Percentiles rank a stretch among this genome's conserved stretches.
Conservation (phyloP, 2,888 invertebrate genomes). For the Platycheirus albimanus region DNA sequence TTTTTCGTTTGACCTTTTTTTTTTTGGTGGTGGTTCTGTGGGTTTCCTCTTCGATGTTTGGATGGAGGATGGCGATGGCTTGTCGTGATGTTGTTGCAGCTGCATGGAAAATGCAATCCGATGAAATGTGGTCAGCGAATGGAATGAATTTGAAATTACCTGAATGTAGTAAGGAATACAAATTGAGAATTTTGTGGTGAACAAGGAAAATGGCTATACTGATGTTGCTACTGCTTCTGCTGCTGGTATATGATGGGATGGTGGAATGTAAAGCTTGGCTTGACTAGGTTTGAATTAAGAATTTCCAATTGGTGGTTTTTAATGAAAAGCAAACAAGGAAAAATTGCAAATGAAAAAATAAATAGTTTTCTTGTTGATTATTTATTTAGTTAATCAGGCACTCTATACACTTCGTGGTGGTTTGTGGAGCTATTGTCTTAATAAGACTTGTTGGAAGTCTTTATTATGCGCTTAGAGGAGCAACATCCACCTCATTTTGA, state of each 20-base stretch:
- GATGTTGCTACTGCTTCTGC: neutral
- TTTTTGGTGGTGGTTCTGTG: conserved; percentile 15
- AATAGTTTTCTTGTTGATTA: conserved; percentile 39
- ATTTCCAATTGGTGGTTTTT: conserved; percentile 65
- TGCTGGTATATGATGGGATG: conserved; percentile 10
- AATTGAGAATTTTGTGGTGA: conserved; percentile 69
- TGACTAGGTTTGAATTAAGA: conserved; percentile 63
- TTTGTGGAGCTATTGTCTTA: conserved; percentile 28
- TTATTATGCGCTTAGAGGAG: no score
- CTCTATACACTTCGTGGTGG: neutral
- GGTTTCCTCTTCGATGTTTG: conserved; percentile 48
- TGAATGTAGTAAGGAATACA: conserved; percentile 71
- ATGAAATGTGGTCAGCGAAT: conserved; percentile 73
- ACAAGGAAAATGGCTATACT: conserved; percentile 48
- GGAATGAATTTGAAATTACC: conserved; percentile 74
- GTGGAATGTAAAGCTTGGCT: conserved; percentile 6
- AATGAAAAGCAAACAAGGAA: conserved; percentile 58
- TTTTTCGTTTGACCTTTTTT: conserved; percentile 49
- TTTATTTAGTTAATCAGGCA: conserved; percentile 42
- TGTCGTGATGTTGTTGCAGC: conserved; percentile 61
- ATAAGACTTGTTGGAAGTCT: neutral
- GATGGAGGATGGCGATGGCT: conserved; percentile 50
- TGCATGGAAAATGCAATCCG: conserved; percentile 73
- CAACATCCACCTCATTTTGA: no score
- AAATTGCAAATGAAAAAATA: conserved; percentile 19